Conservation (phyloP, 2,888 invertebrate species). For the Ephialtes manifestator region DNA sequence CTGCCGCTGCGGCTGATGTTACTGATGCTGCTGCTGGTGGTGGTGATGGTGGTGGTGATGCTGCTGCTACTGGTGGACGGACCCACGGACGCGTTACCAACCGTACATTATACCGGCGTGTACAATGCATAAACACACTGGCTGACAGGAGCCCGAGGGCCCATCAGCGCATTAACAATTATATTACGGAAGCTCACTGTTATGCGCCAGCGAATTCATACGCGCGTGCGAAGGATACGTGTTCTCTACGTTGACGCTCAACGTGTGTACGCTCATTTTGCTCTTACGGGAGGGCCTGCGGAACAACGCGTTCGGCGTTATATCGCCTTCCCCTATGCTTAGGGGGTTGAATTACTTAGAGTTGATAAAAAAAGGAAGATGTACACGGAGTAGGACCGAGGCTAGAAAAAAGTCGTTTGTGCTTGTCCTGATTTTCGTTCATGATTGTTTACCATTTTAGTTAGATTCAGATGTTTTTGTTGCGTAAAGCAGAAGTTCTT, state of each 20-base stretch:
- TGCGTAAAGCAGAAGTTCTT: too few species aligned
- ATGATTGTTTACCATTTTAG: neutral
- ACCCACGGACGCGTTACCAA: conserved; percentile 74
- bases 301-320: conserved; percentile 19
- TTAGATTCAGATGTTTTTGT: too few species aligned
- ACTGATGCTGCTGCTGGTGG: conserved; percentile 54
- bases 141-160: conserved; percentile 77
- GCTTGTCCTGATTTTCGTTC: neutral
- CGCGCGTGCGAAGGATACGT: conserved; percentile 77
- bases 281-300: conserved; percentile 3
- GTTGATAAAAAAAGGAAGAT: conserved; percentile 7
- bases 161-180: conserved; percentile 85
- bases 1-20: conserved; percentile 38
- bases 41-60: conserved; percentile 53
- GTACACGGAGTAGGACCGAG: neutral
- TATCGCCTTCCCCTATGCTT: conserved; percentile 18
- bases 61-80: conserved; percentile 62
- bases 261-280: conserved; percentile 42
- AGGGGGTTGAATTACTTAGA: conserved; percentile 39
- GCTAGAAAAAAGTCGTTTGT: neutral
- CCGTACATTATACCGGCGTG: conserved; percentile 74
- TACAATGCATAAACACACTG: conserved; percentile 79
- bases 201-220: conserved; percentile 83
- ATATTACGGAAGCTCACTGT: conserved; percentile 84
- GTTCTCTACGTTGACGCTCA: conserved; percentile 55